Evolutionary conservation across 2,888 invertebrate genomes (phyloP), one percentile per base, ranked within the genome.

Genomic region (Gasteruption jaculator): DNA sequence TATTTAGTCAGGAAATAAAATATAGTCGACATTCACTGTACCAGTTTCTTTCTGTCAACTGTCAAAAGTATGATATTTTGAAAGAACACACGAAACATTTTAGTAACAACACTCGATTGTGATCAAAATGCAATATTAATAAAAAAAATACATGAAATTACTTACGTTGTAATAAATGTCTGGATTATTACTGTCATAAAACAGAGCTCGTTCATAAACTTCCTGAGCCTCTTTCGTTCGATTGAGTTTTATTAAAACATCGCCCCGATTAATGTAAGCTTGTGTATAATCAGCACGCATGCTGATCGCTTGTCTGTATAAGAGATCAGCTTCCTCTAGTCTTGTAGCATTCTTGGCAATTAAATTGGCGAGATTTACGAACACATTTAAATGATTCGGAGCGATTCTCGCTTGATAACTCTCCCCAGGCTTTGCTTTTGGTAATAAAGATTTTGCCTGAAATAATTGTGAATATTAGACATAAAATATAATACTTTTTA

Each of bases 261-360:
- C 95, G 0, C 95, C 96, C 41, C 95, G 82, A 74, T 96, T 96
- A 54, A 96, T 96, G 68, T 96, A 96, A 6, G 95, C 96, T 71
- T 93, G 90, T 0, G 91, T 84, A 69, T 94, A 94, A 75, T 96
- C 95, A 1, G 94, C 85, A 52, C 96, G 77, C 96, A 96, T 96
- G 65, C 93, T 92, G 53, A 96, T 95, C 8, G 95, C 96, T 71
- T 94, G 94, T 45, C 92, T 77, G 64, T 95, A 93, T 33, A 95
- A 71, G 78, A 90, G 79, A 72, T 96, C 95, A 0, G 96, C 96
- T 72, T 96, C 95, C 71, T 91, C 90, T 39, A 96, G 73, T 40
- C 95, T 78, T 3, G 91, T 91, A 19, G 85, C 85, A 71, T 96
- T 93, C 65, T 91, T 88, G 4, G 94, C 90, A 63, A 95, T 92